Conservation (phyloP, 2,113 vertebrate genomes). For the Onychostoma macrolepis region DNA sequence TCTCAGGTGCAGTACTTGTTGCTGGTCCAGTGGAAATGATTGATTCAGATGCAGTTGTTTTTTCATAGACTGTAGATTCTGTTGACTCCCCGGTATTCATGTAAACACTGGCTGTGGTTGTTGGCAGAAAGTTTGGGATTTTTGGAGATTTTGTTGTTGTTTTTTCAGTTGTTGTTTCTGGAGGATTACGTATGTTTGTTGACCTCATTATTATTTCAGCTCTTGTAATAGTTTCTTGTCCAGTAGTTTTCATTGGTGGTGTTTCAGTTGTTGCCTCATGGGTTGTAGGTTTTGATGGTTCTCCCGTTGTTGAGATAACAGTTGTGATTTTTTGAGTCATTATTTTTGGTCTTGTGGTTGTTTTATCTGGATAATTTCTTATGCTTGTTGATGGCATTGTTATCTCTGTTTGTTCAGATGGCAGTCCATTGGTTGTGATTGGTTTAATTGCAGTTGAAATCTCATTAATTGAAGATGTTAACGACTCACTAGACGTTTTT, state of each 20-base stretch:
- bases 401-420: background rate
- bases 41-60: background rate
- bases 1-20: background rate
- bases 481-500: background rate
- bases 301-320: background rate
- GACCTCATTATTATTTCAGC: background rate
- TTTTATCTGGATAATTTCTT: background rate
- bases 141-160: background rate
- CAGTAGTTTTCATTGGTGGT: background rate
- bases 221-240: background rate
- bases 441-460: background rate
- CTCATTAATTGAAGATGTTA: background rate
- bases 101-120: background rate
- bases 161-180: background rate
- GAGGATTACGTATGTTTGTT: background rate
- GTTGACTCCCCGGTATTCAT: background rate
- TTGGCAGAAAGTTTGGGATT: background rate
- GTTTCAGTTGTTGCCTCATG: background rate
- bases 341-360: background rate
- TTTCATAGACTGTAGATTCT: background rate
- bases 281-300: background rate
- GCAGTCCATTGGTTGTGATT: background rate
- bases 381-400: background rate
- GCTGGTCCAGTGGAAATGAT: background rate
- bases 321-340: background rate